These are phyloP conservation scores for Athrips mouffetella DNA, from an alignment of 2,888 invertebrate genomes.

Conservation along the genomic window DNA sequence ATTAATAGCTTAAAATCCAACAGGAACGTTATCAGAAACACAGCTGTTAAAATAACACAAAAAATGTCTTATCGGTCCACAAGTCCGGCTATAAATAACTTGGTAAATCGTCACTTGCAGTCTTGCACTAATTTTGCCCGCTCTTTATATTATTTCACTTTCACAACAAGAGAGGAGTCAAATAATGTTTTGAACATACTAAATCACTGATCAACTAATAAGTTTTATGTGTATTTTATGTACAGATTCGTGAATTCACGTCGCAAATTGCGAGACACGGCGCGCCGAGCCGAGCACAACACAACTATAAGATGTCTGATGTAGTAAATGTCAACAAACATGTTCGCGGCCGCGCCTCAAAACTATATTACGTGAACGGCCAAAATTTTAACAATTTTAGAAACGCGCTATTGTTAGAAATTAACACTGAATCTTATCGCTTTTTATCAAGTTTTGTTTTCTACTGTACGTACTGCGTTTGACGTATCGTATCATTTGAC, in stretches of 20 bases:
- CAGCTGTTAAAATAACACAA: slow-evolving; percentile 25
- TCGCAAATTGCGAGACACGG: slow-evolving; percentile 50
- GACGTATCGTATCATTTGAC: slow-evolving; percentile 10
- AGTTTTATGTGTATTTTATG: slow-evolving; percentile 35
- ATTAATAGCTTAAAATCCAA: slow-evolving; percentile 27
- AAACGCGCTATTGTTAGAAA: not conserved
- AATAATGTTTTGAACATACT: slow-evolving; percentile 34
- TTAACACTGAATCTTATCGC: not conserved
- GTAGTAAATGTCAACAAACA: slow-evolving; percentile 49
- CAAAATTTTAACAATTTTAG: not conserved
- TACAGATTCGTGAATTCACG: slow-evolving; percentile 37
- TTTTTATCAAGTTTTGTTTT: slow-evolving; percentile 11
- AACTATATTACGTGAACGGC: slow-evolving; percentile 11
- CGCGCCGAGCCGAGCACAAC: slow-evolving; percentile 49
- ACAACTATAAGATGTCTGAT: slow-evolving; percentile 49
- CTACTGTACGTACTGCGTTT: slow-evolving; percentile 12
- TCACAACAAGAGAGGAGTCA: slow-evolving; percentile 36
- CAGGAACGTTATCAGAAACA: slow-evolving; percentile 32
- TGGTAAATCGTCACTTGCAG: slow-evolving; percentile 47
- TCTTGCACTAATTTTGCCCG: slow-evolving; percentile 64
- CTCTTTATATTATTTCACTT: slow-evolving; percentile 57
- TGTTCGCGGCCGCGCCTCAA: slow-evolving; percentile 24
- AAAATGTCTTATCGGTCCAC: slow-evolving; percentile 53
- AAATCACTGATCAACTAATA: slow-evolving; percentile 38
- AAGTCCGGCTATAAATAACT: slow-evolving; percentile 68